These are phyloP conservation scores for Epizoanthus scotinus DNA, from an alignment of 92 coral and sea anemone species.

Conservation along the genomic window DNA sequence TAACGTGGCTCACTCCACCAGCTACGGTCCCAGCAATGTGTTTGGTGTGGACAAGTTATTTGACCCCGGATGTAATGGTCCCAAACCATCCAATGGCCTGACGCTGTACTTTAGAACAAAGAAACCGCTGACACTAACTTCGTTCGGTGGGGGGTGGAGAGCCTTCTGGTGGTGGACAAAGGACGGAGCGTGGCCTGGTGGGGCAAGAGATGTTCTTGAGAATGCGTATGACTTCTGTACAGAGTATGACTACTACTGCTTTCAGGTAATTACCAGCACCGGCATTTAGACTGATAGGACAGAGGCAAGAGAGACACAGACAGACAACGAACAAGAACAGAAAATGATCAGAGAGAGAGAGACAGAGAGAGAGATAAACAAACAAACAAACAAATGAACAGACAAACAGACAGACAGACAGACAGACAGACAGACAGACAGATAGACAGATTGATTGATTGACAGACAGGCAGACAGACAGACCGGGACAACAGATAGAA, in stretches of 20 bases:
- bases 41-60: constrained; percentile 70
- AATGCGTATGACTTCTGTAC: constrained; percentile 54
- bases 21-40: constrained; percentile 53
- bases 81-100: constrained; percentile 60
- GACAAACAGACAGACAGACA: too few species aligned
- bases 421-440: too few species aligned
- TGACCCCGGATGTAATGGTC: constrained; percentile 73
- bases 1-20: constrained; percentile 39
- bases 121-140: constrained; percentile 43
- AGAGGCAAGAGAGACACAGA: too few species aligned
- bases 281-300: too few species aligned
- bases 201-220: constrained; percentile 51
- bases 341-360: too few species aligned
- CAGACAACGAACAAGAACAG: too few species aligned
- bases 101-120: constrained; percentile 64
- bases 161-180: constrained; percentile 77
- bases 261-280: constrained; percentile 28
- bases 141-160: constrained; percentile 70
- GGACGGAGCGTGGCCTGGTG: constrained; percentile 54
- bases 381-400: too few species aligned
- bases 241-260: constrained; percentile 58
- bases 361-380: too few species aligned
- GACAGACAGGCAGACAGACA: too few species aligned
- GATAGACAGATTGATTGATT: too few species aligned
- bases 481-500: too few species aligned